phyloP scores from a whole-genome alignment of 2,113 vertebrate species.

The Poecile atricapillus region DNA sequence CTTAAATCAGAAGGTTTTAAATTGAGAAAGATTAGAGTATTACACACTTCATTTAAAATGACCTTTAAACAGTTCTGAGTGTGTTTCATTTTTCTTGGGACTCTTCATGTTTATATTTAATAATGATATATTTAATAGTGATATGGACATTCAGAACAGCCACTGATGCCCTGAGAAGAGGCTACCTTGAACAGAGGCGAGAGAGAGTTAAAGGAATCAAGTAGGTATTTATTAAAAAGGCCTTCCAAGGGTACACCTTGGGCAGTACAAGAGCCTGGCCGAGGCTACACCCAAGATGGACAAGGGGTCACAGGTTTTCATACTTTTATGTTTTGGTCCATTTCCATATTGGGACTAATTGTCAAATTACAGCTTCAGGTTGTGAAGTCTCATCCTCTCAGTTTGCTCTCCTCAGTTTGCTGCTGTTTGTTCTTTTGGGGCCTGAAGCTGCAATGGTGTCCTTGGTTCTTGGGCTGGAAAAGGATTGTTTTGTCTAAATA shows the following conservation, averaged over 20 bases:
- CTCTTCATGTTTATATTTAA: neutral
- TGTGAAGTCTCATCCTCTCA: neutral
- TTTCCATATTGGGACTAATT: neutral
- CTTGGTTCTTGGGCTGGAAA: neutral
- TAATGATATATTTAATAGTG: neutral
- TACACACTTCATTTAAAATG: neutral
- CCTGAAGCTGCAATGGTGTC: neutral
- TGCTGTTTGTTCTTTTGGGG: too few relatives aligned
- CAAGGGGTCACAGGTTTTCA: rapidly evolving
- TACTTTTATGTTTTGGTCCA: neutral
- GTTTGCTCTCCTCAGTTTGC: rapidly evolving
- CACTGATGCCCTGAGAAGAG: neutral
- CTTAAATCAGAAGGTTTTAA: neutral
- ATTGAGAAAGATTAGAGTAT: neutral
- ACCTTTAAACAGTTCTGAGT: neutral
- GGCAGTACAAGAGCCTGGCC: neutral
- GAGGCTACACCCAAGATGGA: rapidly evolving
- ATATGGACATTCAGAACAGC: neutral
- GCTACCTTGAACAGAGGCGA: neutral
- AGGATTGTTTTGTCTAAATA: neutral
- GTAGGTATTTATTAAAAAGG: neutral
- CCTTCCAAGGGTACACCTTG: neutral
- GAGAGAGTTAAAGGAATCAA: neutral
- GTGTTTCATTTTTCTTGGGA: neutral
- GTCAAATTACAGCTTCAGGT: neutral